phyloP scores from a whole-genome alignment of 1,140 invertebrate species.

The Scaptomyza montana region DNA sequence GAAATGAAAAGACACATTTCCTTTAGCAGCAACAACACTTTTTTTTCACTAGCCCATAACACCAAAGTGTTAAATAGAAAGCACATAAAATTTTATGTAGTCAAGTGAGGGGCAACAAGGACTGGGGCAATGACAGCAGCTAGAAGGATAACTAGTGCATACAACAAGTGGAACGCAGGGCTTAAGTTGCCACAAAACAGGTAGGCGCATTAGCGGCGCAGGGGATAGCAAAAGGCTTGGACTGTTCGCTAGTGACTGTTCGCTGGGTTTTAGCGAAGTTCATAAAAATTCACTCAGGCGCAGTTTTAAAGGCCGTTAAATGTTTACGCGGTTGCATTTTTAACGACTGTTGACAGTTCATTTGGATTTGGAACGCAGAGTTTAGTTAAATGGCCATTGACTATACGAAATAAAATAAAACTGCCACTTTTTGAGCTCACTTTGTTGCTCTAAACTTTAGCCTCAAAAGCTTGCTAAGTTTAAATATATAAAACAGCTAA shows the following conservation, averaged over 20 bases:
- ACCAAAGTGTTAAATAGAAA: conserved; percentile 73
- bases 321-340: conserved; percentile 76
- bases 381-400: conserved; percentile 57
- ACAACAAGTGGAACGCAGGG: conserved; percentile 9
- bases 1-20: conserved; percentile 67
- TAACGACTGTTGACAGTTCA: conserved; percentile 76
- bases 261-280: conserved; percentile 31
- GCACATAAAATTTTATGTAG: conserved; percentile 74
- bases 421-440: background rate
- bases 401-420: background rate
- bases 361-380: conserved; percentile 61
- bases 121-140: background rate
- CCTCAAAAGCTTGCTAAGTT: background rate
- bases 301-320: conserved; percentile 74
- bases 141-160: conserved; percentile 13
- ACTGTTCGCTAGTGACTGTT: background rate
- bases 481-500: background rate
- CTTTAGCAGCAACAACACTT: background rate
- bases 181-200: conserved; percentile 22
- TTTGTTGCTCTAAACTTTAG: background rate
- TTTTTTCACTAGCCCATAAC: conserved; percentile 1
- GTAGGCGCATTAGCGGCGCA: conserved; percentile 11
- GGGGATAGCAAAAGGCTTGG: background rate
- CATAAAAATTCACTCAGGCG: conserved; percentile 77
- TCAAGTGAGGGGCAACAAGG: background rate